Evolutionary conservation across 1,140 invertebrate species (phyloP), one percentile per base, ranked within the genome.

Genomic region (Lepidostoma basale): DNA sequence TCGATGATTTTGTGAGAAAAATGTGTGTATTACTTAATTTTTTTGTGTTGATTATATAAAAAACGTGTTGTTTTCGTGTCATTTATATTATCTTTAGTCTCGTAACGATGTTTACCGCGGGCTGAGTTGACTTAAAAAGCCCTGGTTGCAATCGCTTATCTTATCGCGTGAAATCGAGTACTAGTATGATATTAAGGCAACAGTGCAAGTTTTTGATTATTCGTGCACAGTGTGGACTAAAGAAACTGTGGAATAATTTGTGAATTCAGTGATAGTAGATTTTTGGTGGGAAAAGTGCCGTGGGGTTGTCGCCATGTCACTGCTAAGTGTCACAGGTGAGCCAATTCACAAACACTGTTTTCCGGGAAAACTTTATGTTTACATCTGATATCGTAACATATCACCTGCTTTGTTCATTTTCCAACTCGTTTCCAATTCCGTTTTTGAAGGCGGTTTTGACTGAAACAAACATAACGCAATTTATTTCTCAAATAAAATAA

Each of bases 241-340:
- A 39, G 16, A 33, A 30, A 45, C 23, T 62, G 40, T 20, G 10
- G 42, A 22, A 49, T 62, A 26, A 12, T 14, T 56, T 18, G 68
- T 64, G 36, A n/a, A 28, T 62, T 28, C 33, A n/a, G 62, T 63
- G 39, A 44, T 20, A 42, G 56, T 30, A 20, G 54, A 45, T 58
- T 67, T 67, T 59, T 67, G 59, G 64, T 67, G 64, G 69, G 49
- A 63, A 59, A 56, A 23, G 47, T 64, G 28, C 40, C 44, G 60
- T 62, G 14, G 62, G 49, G 65, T 68, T 72, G 67, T 56, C 81
- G 80, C 73, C 80, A 83, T 83, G 81, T 83, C 81, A 76, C 80
- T 83, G 76, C 81, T 83, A 76, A 83, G 81, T 79, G 81, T 83
- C 76, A 83, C 81, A 82, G 81, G 81, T 81, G 75, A 72, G 70